Evolutionary conservation across 2,888 invertebrate genomes (phyloP).

Genomic region (Apodemia duryi): DNA sequence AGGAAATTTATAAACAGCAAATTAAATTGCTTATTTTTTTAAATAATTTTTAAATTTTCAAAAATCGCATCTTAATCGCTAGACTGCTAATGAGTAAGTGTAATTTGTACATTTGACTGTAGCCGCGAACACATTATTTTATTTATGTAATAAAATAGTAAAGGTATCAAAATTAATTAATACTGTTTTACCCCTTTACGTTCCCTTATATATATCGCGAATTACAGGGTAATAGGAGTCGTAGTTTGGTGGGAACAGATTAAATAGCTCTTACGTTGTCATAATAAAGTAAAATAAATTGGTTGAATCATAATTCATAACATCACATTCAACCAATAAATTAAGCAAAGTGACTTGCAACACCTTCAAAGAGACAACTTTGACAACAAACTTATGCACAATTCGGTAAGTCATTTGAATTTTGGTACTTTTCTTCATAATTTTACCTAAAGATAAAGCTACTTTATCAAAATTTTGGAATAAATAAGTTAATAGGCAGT

Average conservation of each 20-base stretch:
- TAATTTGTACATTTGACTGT: slow-evolving; percentile 30
- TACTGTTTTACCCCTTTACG: slow-evolving; percentile 68
- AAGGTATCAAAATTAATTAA: slow-evolving; percentile 69
- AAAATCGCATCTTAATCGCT: slow-evolving; percentile 5
- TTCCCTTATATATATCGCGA: slow-evolving; percentile 37
- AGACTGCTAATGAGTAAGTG: slow-evolving; percentile 12
- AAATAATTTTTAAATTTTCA: neutral
- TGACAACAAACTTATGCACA: no score
- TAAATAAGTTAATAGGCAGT: no score
- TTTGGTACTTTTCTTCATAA: no score
- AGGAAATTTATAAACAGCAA: neutral
- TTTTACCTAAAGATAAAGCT: no score
- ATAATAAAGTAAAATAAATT: no score
- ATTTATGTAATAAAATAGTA: slow-evolving; percentile 45
- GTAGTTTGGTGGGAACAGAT: slow-evolving; percentile 36
- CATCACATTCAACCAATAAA: no score
- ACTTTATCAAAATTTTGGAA: no score
- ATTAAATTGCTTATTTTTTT: neutral
- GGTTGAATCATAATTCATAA: no score
- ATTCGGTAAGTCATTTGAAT: no score
- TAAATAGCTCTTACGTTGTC: slow-evolving; percentile 23
- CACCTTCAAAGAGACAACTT: no score
- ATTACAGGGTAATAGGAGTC: slow-evolving; percentile 40
- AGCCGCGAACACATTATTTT: slow-evolving; percentile 36
- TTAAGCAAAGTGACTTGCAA: no score